These are phyloP conservation scores for Axea sp. DNA, from an alignment of 2,888 invertebrate species.

Conservation along the genomic window DNA sequence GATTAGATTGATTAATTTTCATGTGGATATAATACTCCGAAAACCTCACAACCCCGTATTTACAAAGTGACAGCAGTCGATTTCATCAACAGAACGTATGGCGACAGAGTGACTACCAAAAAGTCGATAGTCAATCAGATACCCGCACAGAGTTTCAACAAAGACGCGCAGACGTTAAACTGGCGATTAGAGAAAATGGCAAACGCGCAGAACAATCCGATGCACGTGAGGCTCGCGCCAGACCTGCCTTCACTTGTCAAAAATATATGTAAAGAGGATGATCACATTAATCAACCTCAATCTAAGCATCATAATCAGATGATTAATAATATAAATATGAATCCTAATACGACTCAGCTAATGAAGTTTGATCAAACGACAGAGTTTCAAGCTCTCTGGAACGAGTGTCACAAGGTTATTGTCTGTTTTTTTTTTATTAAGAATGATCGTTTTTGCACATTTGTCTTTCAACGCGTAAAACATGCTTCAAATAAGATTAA, in stretches of 20 bases:
- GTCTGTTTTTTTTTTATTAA: no score
- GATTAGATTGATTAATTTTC: no score
- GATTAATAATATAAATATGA: not conserved
- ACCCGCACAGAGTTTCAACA: not conserved
- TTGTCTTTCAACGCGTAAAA: no score
- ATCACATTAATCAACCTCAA: not conserved
- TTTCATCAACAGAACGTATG: slow-evolving; percentile 83
- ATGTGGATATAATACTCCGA: slow-evolving; percentile 83
- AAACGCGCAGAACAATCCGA: not conserved
- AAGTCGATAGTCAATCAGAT: not conserved
- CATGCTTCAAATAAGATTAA: no score
- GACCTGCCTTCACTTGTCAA: not conserved
- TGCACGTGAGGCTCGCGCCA: not conserved
- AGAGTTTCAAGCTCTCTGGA: slow-evolving; percentile 78
- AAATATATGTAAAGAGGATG: no score
- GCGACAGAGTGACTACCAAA: slow-evolving; percentile 68
- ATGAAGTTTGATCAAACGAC: slow-evolving; percentile 55
- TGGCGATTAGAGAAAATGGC: slow-evolving; percentile 1
- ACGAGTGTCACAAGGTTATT: slow-evolving; percentile 70
- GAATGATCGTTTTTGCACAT: no score
- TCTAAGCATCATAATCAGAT: not conserved
- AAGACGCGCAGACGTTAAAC: not conserved
- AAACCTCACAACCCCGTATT: slow-evolving; percentile 79
- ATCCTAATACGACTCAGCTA: not conserved
- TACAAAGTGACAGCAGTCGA: slow-evolving; percentile 81